Evolutionary conservation across 1,140 invertebrate genomes (phyloP).

Genomic region (Holcopasites calliopsidis): DNA sequence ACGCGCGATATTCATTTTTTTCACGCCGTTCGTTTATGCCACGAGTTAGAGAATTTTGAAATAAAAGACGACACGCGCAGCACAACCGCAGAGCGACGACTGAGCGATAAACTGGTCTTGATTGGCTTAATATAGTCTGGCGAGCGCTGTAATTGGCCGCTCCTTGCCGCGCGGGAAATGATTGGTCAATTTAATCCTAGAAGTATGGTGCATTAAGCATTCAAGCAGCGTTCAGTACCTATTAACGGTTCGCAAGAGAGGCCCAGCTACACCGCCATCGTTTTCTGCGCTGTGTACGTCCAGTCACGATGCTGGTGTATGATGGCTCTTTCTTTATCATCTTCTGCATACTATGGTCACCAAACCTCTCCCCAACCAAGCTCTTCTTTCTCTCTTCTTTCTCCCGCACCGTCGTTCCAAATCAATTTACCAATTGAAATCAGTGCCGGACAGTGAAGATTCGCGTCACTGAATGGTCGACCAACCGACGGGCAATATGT

Average conservation of each 20-base stretch:
- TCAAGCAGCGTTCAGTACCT: slow-evolving; percentile 78
- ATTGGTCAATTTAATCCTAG: slow-evolving; percentile 81
- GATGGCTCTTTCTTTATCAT: slow-evolving; percentile 41
- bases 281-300: slow-evolving; percentile 41
- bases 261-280: slow-evolving; percentile 40
- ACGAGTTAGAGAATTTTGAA: slow-evolving; percentile 1
- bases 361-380: background rate
- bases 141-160: slow-evolving; percentile 77
- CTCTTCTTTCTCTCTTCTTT: slow-evolving; percentile 36
- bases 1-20: slow-evolving; percentile 3
- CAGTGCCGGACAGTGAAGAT: slow-evolving; percentile 68
- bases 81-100: slow-evolving; percentile 73
- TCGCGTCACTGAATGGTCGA: slow-evolving; percentile 68
- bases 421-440: slow-evolving; percentile 80
- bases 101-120: slow-evolving; percentile 80
- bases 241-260: slow-evolving; percentile 71
- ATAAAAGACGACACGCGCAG: slow-evolving; percentile 49
- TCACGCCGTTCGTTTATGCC: slow-evolving; percentile 15
- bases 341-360: slow-evolving; percentile 3
- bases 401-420: slow-evolving; percentile 55
- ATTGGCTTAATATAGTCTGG: slow-evolving; percentile 80
- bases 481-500: slow-evolving; percentile 64
- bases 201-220: slow-evolving; percentile 78
- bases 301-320: slow-evolving; percentile 26
- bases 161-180: slow-evolving; percentile 77